phyloP scores from a whole-genome alignment of 1,140 invertebrate species.

The Radopholus similis region DNA sequence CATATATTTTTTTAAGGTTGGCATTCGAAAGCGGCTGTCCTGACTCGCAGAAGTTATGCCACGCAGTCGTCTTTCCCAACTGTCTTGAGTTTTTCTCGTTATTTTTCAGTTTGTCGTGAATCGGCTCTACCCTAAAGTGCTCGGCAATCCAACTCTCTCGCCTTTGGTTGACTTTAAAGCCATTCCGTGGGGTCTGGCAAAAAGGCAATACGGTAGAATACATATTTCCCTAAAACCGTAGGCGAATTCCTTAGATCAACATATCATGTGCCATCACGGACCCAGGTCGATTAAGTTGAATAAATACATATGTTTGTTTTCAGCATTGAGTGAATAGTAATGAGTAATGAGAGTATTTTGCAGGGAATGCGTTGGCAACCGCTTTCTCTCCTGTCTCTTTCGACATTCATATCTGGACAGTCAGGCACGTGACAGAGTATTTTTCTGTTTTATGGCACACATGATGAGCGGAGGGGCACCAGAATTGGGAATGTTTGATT shows the following conservation, averaged over 20 bases:
- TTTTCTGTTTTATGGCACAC: slow-evolving; percentile 30
- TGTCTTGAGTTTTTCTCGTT: too few relatives aligned
- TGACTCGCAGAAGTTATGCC: slow-evolving; percentile 31
- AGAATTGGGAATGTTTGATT: slow-evolving; percentile 9
- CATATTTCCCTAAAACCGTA: background rate
- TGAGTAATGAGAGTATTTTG: too few relatives aligned
- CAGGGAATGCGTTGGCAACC: slow-evolving; percentile 30
- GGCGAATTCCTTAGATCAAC: slow-evolving; percentile 8
- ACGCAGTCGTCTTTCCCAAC: too few relatives aligned
- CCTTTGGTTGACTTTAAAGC: slow-evolving; percentile 27
- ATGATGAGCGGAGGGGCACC: slow-evolving; percentile 23
- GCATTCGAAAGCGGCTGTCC: slow-evolving; percentile 39
- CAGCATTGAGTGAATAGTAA: too few relatives aligned
- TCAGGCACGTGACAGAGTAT: background rate
- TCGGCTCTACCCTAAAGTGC: slow-evolving; percentile 21
- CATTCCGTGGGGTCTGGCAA: slow-evolving; percentile 33
- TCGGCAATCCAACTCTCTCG: slow-evolving; percentile 1
- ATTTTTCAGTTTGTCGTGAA: slow-evolving; percentile 27
- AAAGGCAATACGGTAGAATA: slow-evolving; percentile 21
- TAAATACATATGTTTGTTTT: too few relatives aligned
- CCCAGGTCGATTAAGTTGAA: too few relatives aligned
- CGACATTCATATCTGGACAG: background rate
- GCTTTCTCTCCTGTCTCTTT: slow-evolving; percentile 19
- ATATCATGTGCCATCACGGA: slow-evolving; percentile 30
- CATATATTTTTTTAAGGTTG: background rate